Evolutionary conservation across 92 coral and sea anemone genomes (phyloP), one percentile per base, ranked within the genome.

Genomic region (Nematostella vectensis): DNA sequence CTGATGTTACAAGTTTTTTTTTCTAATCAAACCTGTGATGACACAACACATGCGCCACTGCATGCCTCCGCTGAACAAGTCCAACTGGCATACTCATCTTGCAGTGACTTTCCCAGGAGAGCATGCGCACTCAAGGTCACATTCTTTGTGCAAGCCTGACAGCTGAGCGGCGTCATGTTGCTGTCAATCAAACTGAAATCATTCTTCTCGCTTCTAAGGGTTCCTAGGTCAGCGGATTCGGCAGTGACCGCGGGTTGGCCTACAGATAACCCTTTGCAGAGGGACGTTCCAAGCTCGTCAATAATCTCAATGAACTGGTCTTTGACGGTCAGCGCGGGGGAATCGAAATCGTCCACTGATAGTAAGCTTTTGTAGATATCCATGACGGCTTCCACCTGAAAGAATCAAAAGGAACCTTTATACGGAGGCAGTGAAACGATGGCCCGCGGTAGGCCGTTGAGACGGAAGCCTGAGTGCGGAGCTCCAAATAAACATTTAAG

Each of bases 21-120:
- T n/a, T n/a, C n/a, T n/a, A n/a, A n/a, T n/a, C n/a, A n/a, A 44
- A 89, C 96, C 96, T 89, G 96, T 25, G 82, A 79, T 6, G 94
- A 69, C 31, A 81, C 96, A 3, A 89, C 56, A 55, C 96, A 89
- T 31, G 94, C 88, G 29, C 96, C 96, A 27, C 78, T 89, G 48
- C 94, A 84, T 1, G 76, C 78, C 27, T 89, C 83, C 23, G 72
- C 77, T 20, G 33, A 60, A 37, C 96, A 83, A 27, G 70, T 69
- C 96, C 96, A 89, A 24, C 72, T 58, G 16, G 58, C 75, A 54
- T 89, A 84, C 43, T 11, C 59, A 18, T 63, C 69, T 60, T 83
- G 76, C 61, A 89, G 48, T 11, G 80, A 29, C 29, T 59, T 43
- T 8, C 96, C 96, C 43, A 89, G 79, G 39, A 72, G 47, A 17